Evolutionary conservation across 1,140 invertebrate genomes (phyloP).

Genomic region (Drosophila simulans): DNA sequence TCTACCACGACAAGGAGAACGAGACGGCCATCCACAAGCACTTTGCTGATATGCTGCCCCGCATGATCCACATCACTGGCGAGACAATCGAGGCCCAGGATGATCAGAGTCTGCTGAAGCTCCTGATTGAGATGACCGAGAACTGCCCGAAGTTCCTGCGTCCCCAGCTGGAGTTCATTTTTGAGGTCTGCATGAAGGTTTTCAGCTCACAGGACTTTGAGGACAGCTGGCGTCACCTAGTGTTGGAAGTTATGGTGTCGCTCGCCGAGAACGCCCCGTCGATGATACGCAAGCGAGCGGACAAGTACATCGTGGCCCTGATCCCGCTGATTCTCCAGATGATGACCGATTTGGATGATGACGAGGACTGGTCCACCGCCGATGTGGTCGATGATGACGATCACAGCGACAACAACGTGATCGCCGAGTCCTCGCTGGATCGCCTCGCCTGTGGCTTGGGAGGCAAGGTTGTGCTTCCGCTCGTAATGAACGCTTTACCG

Average conservation of each 20-base stretch:
- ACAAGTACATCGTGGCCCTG: constrained; percentile 91
- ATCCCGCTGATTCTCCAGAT: constrained; percentile 95
- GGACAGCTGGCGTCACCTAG: constrained; percentile 95
- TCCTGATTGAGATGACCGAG: constrained; percentile 97
- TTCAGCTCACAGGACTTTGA: constrained; percentile 90
- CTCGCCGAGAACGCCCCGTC: constrained; percentile 97
- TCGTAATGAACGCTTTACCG: constrained; percentile 94
- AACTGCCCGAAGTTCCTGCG: constrained; percentile 96
- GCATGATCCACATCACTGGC: constrained; percentile 88
- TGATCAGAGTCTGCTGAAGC: constrained; percentile 96
- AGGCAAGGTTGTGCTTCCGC: constrained; percentile 96
- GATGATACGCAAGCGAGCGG: constrained; percentile 96
- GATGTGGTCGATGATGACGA: constrained; percentile 94
- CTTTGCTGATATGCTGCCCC: constrained; percentile 93
- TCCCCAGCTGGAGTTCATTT: constrained; percentile 93
- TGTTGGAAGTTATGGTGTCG: constrained; percentile 97
- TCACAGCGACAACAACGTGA: constrained; percentile 95
- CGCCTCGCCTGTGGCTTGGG: constrained; percentile 97
- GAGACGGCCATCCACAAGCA: constrained; percentile 94
- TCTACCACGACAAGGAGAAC: constrained; percentile 94
- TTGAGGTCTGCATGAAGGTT: constrained; percentile 96
- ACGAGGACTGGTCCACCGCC: constrained; percentile 90
- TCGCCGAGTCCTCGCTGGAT: constrained; percentile 98
- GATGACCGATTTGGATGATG: constrained; percentile 97
- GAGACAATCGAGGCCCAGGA: constrained; percentile 92